Conservation (phyloP, 2,113 vertebrate genomes). For the Lipophrys pholis region DNA sequence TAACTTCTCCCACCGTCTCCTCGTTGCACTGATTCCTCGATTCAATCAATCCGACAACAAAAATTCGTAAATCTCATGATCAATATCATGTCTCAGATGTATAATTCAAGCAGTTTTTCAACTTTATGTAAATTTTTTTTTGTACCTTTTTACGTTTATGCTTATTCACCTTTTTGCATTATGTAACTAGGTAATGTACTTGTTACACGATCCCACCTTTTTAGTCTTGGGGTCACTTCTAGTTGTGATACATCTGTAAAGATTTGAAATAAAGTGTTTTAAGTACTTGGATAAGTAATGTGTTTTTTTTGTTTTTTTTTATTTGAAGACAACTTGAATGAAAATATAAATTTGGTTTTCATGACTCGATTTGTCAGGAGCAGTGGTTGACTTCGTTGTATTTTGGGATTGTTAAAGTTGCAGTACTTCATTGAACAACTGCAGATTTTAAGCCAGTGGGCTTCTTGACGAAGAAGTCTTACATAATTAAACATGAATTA, state of each 20-base stretch:
- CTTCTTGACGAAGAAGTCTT: too few species aligned
- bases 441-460: too few species aligned
- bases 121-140: slow-evolving; percentile 62
- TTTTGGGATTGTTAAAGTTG: too few species aligned
- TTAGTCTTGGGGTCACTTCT: slow-evolving; percentile 79
- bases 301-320: neutral
- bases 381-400: too few species aligned
- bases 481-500: too few species aligned
- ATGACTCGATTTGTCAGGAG: too few species aligned
- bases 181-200: slow-evolving; percentile 79
- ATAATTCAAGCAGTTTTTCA: slow-evolving; percentile 70
- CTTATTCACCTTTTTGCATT: slow-evolving; percentile 76
- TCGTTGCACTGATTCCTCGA: slow-evolving; percentile 72
- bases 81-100: slow-evolving; percentile 68
- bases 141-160: slow-evolving; percentile 69
- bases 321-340: neutral
- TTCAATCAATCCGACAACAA: slow-evolving; percentile 52
- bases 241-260: slow-evolving; percentile 84
- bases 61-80: slow-evolving; percentile 49
- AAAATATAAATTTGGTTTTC: too few species aligned
- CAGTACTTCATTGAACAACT: too few species aligned
- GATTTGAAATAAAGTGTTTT: slow-evolving; percentile 84
- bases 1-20: slow-evolving; percentile 58
- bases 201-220: slow-evolving; percentile 76
- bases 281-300: slow-evolving; percentile 63